Evolutionary conservation across 2,888 invertebrate genomes (phyloP).

Genomic region (Eristalis pertinax): DNA sequence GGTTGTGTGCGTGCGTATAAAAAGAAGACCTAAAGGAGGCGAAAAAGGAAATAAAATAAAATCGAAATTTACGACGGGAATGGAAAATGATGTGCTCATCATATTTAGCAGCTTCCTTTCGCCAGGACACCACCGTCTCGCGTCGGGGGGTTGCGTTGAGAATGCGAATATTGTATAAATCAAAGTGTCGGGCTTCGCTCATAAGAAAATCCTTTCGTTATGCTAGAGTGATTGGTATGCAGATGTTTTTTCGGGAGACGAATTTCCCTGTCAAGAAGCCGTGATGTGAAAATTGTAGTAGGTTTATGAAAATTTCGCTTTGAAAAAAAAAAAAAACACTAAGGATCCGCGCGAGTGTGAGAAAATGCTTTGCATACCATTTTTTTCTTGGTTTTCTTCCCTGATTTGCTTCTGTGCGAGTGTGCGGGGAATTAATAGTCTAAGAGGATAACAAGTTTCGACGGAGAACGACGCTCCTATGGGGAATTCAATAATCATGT

Average conservation of each 20-base stretch:
- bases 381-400: too few species aligned
- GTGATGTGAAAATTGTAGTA: conserved; percentile 43
- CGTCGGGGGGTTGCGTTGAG: not conserved
- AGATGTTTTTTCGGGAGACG: conserved; percentile 25
- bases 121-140: not conserved
- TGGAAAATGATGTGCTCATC: conserved; percentile 71
- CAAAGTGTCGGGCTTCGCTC: conserved; percentile 43
- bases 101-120: conserved; percentile 67
- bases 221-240: conserved; percentile 62
- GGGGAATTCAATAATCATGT: conserved; percentile 22
- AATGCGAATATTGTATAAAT: conserved; percentile 56
- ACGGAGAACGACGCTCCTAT: not conserved
- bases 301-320: conserved; percentile 10
- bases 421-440: conserved; percentile 11
- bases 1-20: not conserved
- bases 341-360: not conserved
- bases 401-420: not conserved
- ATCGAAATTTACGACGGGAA: conserved; percentile 68
- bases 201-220: conserved; percentile 47
- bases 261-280: conserved; percentile 16
- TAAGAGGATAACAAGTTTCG: conserved; percentile 7
- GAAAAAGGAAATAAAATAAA: conserved; percentile 33
- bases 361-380: not conserved
- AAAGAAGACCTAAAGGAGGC: not conserved
- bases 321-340: too few species aligned